Evolutionary conservation across 2,888 invertebrate species (phyloP), one percentile per base, ranked within the genome.

Genomic region (Rhimphoctona megacephalus): DNA sequence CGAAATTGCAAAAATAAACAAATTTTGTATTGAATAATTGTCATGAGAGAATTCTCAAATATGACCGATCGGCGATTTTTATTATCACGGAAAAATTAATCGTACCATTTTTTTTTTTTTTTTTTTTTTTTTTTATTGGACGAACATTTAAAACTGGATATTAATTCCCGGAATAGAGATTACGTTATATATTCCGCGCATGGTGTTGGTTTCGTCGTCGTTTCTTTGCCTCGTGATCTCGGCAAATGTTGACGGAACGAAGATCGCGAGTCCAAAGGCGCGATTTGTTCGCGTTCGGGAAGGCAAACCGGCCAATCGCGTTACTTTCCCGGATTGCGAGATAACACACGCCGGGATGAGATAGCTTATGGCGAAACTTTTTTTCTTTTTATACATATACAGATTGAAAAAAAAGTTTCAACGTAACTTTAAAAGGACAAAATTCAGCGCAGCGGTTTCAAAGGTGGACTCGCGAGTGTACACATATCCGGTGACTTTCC

Each of bases 401-500:
- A 6, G 25, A 22, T 69, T 3, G 43, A 9, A 14, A 74, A 57
- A 49, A 73, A 67, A 43, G 70, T 80, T 74, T 30, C 43, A 67
- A 19, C 46, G 54, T 52, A 54, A 69, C 84, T 84, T 66, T 17
- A 82, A 86, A 86, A 81, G 86, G 86, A 79, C 78, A 81, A 74
- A 74, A 64, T 72, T 66, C 25, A 76, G 54, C 49, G 77, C 72
- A 73, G 64, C 52, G 49, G n/a, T 57, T 64, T 61, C 17, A n/a
- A 66, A 64, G 61, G 66, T 54, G n/a, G 8, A 64, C 36, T 52
- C 33, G 54, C 43, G 66, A 22, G 81, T 73, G 52, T 64, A 0
- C 36, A 86, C 81, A 83, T 81, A 86, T 86, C 86, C 86, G 86
- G 86, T 74, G 69, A 81, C 84, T 86, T 86, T 86, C 78, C 81